Percentiles rank a stretch among this genome's conserved stretches.
phyloP scores from a whole-genome alignment of 1,140 invertebrate species.

The Argopecten irradians region DNA sequence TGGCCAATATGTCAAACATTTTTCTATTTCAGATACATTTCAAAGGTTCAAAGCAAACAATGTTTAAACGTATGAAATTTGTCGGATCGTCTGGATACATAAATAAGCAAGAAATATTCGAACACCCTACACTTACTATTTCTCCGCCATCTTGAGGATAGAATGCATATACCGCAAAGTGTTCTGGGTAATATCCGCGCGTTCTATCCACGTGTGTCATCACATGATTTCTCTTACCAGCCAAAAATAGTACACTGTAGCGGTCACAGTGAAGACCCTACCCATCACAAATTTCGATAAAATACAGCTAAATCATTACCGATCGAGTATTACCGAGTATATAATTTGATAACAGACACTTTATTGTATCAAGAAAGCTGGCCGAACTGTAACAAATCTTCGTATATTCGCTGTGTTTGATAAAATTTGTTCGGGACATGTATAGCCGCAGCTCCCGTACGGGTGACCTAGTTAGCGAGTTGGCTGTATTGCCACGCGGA shows the following conservation, averaged over 20 bases:
- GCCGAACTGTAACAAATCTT: neutral
- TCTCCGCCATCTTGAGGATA: constrained; percentile 51
- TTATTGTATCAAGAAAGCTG: neutral
- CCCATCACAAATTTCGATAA: constrained; percentile 13
- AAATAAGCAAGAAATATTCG: constrained; percentile 50
- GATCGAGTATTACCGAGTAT: neutral
- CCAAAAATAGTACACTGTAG: constrained; percentile 2
- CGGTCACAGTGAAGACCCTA: neutral
- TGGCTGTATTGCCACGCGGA: constrained; percentile 13
- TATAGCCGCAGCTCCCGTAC: neutral
- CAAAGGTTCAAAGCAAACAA: constrained; percentile 49
- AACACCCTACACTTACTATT: constrained; percentile 51
- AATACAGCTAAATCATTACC: neutral
- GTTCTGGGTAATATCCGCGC: constrained; percentile 49
- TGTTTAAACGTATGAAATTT: constrained; percentile 29
- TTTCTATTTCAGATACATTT: constrained; percentile 51
- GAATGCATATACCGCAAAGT: constrained; percentile 49
- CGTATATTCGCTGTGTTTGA: neutral
- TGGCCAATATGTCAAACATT: constrained; percentile 34
- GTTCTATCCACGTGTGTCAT: constrained; percentile 45
- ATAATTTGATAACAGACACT: neutral
- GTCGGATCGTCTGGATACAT: constrained; percentile 36
- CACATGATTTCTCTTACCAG: neutral
- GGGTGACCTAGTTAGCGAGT: neutral
- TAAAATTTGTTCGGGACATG: constrained; percentile 22